Evolutionary conservation across 2,888 invertebrate genomes (phyloP), one percentile per base, ranked within the genome.

Genomic region (Cephus pygmeus): DNA sequence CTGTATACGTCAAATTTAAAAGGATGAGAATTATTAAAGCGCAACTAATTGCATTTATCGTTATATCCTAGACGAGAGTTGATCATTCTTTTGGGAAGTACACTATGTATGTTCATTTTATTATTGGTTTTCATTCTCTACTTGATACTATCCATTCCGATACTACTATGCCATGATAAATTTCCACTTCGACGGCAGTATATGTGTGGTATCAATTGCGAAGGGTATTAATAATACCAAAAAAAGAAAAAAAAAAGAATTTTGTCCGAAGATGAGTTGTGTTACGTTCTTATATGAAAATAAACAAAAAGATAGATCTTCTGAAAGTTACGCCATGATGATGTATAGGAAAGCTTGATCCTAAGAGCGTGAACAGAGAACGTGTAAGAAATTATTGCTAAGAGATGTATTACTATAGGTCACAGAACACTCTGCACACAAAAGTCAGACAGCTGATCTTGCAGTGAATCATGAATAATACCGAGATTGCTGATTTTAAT

Each of bases 401-500:
- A 56, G 56, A 56, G 23, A 56, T 56, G 56, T 56, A 56, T 56
- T 23, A 56, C 56, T 56, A 56, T 56, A 56, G 56, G 56, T 56
- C 56, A 56, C 56, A 56, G 23, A 56, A 23, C 56, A 56, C 56
- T 56, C 56, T 23, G 23, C 56, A 56, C 56, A 56, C 23, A 56
- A 56, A 56, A 80, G 75, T 79, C 78, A 74, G 56, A 80, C 79
- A 75, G 68, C 80, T 81, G 77, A 83, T 81, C 78, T 75, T 84
- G 80, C 80, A 83, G 78, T 71, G 83, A 77, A 79, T 85, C 77
- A 81, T 77, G 81, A 83, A 82, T 82, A 80, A 79, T 81, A 84
- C 82, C 81, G 82, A 83, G 77, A 83, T 82, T 81, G 82, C 79
- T 84, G 80, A 82, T 86, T 87, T 79, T 80, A 85, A 85, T 83